These are phyloP conservation scores for Parazoanthus darwini DNA, from an alignment of 92 coral and sea anemone genomes.

Conservation along the genomic window DNA sequence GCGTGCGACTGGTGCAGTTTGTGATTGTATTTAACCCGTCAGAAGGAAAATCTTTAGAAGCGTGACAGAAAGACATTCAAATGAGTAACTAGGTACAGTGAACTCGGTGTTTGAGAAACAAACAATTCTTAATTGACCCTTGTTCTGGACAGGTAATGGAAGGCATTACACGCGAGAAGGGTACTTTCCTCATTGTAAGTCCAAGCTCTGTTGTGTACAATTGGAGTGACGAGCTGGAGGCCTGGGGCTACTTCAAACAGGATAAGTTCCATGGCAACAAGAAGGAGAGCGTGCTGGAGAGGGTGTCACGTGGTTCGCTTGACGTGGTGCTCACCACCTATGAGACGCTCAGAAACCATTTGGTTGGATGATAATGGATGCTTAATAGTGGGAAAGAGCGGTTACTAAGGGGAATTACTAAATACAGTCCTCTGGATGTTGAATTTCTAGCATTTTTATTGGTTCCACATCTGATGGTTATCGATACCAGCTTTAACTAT, in stretches of 20 bases:
- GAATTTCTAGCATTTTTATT: too few relatives aligned
- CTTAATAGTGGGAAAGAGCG: neutral
- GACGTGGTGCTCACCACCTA: constrained; percentile 94
- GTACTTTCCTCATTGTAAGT: constrained; percentile 80
- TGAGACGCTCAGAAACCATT: constrained; percentile 84
- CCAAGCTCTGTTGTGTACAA: constrained; percentile 92
- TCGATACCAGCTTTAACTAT: too few relatives aligned
- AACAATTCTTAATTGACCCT: neutral
- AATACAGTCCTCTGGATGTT: too few relatives aligned
- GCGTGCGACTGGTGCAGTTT: neutral
- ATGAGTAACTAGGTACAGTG: neutral
- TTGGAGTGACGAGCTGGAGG: constrained; percentile 93
- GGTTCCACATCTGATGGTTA: too few relatives aligned
- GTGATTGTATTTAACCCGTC: neutral
- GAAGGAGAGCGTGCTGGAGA: constrained; percentile 76
- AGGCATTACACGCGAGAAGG: constrained; percentile 35
- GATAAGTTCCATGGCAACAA: constrained; percentile 78
- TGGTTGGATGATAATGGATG: constrained; percentile 58
- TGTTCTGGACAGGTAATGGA: constrained; percentile 9
- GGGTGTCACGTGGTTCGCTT: constrained; percentile 70
- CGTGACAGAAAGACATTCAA: too few relatives aligned
- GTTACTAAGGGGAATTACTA: too few relatives aligned
- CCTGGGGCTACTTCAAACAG: constrained; percentile 93
- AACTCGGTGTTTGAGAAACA: neutral
- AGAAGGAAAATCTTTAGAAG: neutral